phyloP scores from a whole-genome alignment of 35 echinoderm and acorn worm genomes.

The Amphiura filiformis region DNA sequence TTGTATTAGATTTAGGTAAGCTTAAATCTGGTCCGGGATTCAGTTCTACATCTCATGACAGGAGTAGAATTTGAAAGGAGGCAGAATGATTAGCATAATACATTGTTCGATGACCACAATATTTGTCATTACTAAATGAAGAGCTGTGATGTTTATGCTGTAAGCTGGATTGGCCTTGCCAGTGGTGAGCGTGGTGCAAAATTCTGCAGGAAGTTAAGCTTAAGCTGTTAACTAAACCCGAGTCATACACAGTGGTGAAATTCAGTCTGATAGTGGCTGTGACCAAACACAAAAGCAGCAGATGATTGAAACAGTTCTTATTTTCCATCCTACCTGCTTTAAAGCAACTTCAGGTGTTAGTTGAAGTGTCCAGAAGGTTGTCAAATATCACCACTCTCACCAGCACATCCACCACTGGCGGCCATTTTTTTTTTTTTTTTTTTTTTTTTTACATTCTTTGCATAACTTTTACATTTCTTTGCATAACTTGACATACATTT shows the following conservation, averaged over 20 bases:
- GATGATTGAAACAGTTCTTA: not conserved
- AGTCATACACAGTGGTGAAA: not conserved
- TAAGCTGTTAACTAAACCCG: not conserved
- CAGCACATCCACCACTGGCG: not conserved
- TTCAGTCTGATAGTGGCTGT: not conserved
- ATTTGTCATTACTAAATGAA: not conserved
- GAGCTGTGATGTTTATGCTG: not conserved
- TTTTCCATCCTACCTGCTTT: not conserved
- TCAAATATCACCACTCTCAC: not conserved
- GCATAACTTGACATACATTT: too few species aligned
- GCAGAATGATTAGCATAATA: not conserved
- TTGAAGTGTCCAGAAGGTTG: not conserved
- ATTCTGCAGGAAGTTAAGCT: not conserved
- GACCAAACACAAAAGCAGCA: not conserved
- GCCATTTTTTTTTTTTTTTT: not conserved
- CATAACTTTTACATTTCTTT: too few species aligned
- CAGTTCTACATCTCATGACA: not conserved
- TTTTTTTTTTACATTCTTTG: too few species aligned
- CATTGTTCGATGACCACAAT: not conserved
- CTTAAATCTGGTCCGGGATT: not conserved
- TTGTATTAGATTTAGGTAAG: not conserved
- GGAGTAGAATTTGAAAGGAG: not conserved
- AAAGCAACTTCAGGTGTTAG: not conserved
- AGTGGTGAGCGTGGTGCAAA: not conserved
- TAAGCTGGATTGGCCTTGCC: constrained; percentile 1